A percentile compares a stretch with the other conserved stretches of the same genome.
Evolutionary conservation across 2,888 invertebrate species (phyloP).

Genomic region (Lycaena phlaeas): DNA sequence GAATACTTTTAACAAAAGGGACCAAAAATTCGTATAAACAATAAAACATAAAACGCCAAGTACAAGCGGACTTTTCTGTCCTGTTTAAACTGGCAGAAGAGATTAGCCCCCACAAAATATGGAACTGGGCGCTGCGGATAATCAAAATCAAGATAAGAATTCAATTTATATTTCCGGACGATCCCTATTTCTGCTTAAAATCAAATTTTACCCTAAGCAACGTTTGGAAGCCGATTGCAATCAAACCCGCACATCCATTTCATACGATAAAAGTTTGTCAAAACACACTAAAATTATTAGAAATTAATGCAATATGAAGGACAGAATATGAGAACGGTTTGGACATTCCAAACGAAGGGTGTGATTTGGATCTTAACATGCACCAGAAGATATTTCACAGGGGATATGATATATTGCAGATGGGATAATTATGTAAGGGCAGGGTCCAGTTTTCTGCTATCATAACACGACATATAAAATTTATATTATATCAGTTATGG

Average conservation of each 20-base stretch:
- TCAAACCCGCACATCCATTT: constrained; percentile 34
- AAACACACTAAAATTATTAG: constrained; percentile 29
- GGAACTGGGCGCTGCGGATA: constrained; percentile 11
- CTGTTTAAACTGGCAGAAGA: neutral
- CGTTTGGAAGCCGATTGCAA: constrained; percentile 33
- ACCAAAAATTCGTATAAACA: constrained; percentile 3
- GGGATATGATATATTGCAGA: neutral
- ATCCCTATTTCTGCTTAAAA: constrained; percentile 51
- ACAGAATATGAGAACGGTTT: neutral
- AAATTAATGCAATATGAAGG: neutral
- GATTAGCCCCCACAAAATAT: constrained; percentile 10
- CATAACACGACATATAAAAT: too few species aligned
- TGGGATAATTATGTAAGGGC: neutral
- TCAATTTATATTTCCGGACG: constrained; percentile 53
- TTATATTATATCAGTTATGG: too few species aligned
- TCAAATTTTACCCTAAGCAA: constrained; percentile 42
- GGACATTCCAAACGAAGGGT: neutral
- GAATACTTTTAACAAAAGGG: too few species aligned
- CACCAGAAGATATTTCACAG: neutral
- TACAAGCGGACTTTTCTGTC: neutral
- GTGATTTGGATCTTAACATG: neutral
- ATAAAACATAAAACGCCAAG: neutral
- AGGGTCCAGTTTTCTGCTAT: too few species aligned
- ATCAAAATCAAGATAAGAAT: constrained; percentile 48
- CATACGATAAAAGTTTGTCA: constrained; percentile 45